A percentile compares a stretch with the other conserved stretches of the same genome.
Conservation (phyloP, 1,140 invertebrate genomes). For the Ceratina calcarata region DNA sequence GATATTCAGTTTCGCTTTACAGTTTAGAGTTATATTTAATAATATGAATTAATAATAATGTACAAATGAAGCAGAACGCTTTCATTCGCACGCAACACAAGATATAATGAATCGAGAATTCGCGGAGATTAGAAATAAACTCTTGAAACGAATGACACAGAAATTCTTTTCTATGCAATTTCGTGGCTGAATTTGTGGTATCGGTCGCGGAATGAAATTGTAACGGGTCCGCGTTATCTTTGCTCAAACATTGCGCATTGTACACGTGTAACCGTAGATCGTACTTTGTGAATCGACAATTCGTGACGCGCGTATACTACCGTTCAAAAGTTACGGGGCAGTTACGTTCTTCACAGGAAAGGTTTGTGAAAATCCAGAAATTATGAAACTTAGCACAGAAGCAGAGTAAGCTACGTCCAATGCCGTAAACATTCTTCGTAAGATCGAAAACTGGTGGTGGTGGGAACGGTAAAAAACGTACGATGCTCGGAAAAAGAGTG, state of each 20-base stretch:
- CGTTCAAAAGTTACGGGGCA: too few species aligned
- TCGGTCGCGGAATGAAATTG: conserved; percentile 39
- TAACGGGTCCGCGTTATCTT: conserved; percentile 19
- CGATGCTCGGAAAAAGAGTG: too few species aligned
- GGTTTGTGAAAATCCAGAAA: too few species aligned
- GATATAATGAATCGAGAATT: conserved; percentile 20
- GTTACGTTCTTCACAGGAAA: too few species aligned
- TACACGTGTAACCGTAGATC: neutral
- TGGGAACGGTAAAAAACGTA: too few species aligned
- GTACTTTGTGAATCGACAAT: conserved; percentile 11
- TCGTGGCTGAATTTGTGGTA: conserved; percentile 17
- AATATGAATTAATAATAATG: too few species aligned
- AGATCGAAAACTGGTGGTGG: neutral
- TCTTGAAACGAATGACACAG: neutral
- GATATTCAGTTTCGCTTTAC: too few species aligned
- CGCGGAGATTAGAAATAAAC: conserved; percentile 3
- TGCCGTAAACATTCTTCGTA: neutral
- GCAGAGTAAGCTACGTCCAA: too few species aligned
- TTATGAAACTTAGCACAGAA: too few species aligned
- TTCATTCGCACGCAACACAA: neutral
- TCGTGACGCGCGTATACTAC: too few species aligned
- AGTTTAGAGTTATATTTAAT: too few species aligned
- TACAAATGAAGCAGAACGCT: too few species aligned
- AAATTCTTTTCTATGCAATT: conserved; percentile 26
- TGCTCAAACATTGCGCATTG: neutral